Evolutionary conservation across 2,888 invertebrate species (phyloP).

Genomic region (Drosophila niveifrons): DNA sequence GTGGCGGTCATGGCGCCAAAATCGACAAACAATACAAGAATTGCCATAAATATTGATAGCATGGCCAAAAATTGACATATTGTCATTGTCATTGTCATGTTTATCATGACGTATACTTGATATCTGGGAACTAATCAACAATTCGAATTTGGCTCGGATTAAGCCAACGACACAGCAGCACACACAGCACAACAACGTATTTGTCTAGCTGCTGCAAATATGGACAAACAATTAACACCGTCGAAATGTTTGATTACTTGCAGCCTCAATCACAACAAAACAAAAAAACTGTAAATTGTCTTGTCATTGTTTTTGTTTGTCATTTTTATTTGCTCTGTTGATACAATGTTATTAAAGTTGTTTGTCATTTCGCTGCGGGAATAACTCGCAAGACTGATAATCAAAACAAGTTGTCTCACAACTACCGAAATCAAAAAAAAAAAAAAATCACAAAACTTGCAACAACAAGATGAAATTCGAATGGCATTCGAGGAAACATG

Average conservation of each 20-base stretch:
- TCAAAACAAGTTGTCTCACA: conserved; percentile 37
- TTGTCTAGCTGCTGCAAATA: conserved; percentile 30
- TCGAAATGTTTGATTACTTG: conserved; percentile 55
- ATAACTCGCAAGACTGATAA: conserved; percentile 32
- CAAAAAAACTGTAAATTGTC: conserved; percentile 58
- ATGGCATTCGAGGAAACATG: conserved; percentile 23
- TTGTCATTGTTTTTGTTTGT: conserved; percentile 21
- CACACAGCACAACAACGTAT: conserved; percentile 37
- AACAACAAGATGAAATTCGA: conserved; percentile 1
- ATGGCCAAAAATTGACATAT: conserved; percentile 32
- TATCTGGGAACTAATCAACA: conserved; percentile 60
- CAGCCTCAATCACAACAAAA: conserved; percentile 18
- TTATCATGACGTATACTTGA: conserved; percentile 66
- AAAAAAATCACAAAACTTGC: conserved; percentile 32
- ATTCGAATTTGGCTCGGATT: conserved; percentile 47
- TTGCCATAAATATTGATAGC: conserved; percentile 20
- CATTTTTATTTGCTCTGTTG: conserved; percentile 15
- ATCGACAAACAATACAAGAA: conserved; percentile 21
- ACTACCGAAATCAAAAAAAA: conserved; percentile 31
- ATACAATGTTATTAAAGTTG: conserved; percentile 4
- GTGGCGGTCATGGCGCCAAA: conserved; percentile 42
- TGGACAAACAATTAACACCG: conserved; percentile 57
- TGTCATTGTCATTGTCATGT: conserved; percentile 66
- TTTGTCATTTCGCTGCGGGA: conserved; percentile 42
- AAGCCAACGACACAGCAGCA: conserved; percentile 34